phyloP scores from a whole-genome alignment of 2,888 invertebrate species.

The Cataglyphis altisquamis region DNA sequence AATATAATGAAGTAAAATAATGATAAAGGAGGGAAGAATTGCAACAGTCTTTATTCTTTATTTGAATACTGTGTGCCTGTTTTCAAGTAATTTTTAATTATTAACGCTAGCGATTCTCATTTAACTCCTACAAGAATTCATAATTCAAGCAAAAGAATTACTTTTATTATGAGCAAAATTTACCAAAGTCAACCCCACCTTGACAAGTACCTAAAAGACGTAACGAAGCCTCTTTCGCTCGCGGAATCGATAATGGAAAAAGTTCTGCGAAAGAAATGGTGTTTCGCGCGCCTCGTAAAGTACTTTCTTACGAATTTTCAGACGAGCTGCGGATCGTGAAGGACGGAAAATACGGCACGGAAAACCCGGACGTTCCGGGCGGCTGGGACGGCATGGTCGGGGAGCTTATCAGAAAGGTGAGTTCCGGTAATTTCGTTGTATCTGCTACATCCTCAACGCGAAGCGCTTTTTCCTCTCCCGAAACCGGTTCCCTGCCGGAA shows the following conservation, averaged over 20 bases:
- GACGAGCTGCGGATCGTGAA: constrained; percentile 95
- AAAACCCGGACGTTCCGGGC: constrained; percentile 91
- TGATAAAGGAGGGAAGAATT: background rate
- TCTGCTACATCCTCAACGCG: constrained; percentile 24
- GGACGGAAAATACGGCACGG: constrained; percentile 94
- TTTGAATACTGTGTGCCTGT: background rate
- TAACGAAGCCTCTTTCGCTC: constrained; percentile 41
- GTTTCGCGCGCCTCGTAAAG: constrained; percentile 50
- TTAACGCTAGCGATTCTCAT: constrained; percentile 39
- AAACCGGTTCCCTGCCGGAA: constrained; percentile 37
- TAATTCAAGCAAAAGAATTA: constrained; percentile 41
- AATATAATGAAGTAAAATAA: background rate
- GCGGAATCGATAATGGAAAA: constrained; percentile 60
- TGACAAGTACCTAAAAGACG: constrained; percentile 27
- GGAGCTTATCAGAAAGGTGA: constrained; percentile 94
- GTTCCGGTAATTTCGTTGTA: constrained; percentile 76
- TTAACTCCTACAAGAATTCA: constrained; percentile 37
- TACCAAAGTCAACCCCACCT: constrained; percentile 52
- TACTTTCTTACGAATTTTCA: constrained; percentile 84
- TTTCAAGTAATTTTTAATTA: constrained; percentile 42
- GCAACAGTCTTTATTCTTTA: constrained; percentile 15
- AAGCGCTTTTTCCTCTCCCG: constrained; percentile 16
- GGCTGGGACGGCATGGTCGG: constrained; percentile 97
- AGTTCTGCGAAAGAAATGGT: constrained; percentile 48
- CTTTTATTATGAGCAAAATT: constrained; percentile 43